These are phyloP conservation scores for Fregata magnificens DNA, from an alignment of 2,113 vertebrate species.

Conservation along the genomic window DNA sequence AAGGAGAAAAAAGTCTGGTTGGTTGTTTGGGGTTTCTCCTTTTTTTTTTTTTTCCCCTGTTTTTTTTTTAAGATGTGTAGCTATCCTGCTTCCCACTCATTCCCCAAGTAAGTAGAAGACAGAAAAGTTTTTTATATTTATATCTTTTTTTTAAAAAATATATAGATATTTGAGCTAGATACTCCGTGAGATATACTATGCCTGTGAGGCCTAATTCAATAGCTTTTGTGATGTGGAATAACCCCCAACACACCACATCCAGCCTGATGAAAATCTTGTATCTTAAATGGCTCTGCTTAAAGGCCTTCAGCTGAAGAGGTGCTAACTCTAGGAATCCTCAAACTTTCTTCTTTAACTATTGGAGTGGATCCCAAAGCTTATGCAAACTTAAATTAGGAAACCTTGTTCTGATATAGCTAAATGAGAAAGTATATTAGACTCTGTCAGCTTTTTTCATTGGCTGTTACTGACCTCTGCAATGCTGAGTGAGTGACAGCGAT, in stretches of 20 bases:
- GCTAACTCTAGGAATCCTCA: background rate
- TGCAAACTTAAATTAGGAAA: background rate
- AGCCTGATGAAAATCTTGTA: background rate
- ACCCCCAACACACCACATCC: background rate
- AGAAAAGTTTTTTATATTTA: background rate
- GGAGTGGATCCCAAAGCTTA: background rate
- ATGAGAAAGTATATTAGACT: background rate
- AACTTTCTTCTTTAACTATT: background rate
- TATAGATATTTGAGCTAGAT: background rate
- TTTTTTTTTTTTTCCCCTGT: background rate
- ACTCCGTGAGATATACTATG: background rate
- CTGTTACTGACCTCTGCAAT: background rate
- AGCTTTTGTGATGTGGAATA: background rate
- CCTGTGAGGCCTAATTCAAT: background rate
- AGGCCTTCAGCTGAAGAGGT: background rate
- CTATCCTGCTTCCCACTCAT: background rate
- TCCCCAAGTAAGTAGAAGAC: background rate
- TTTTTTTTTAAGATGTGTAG: background rate
- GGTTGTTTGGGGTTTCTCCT: rapidly evolving
- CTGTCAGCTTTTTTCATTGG: background rate
- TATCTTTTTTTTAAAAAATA: background rate
- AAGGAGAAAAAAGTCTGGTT: background rate
- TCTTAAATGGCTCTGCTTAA: background rate
- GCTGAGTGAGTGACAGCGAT: background rate
- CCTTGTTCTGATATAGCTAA: background rate